Conservation (phyloP, 2,888 invertebrate genomes). For the Melanotus villosus region DNA sequence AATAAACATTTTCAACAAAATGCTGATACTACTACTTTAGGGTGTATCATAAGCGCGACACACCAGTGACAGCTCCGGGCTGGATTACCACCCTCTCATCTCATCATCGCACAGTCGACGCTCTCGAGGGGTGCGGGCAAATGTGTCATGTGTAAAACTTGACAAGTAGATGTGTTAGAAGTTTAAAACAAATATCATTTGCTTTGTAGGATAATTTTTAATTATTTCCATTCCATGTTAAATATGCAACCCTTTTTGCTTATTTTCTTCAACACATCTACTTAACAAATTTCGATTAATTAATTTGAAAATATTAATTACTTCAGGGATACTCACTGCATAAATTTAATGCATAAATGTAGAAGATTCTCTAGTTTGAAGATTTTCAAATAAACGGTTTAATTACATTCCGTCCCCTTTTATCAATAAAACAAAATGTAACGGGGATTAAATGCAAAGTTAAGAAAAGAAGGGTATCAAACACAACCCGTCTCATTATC, state of each 20-base stretch:
- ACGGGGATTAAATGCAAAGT: slow-evolving; percentile 39
- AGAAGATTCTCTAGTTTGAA: too few relatives aligned
- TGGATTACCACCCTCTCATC: slow-evolving; percentile 64
- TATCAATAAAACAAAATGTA: slow-evolving; percentile 41
- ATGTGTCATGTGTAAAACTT: slow-evolving; percentile 49
- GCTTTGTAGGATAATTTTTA: slow-evolving; percentile 12
- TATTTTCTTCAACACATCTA: too few relatives aligned
- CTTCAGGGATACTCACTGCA: too few relatives aligned
- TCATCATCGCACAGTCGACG: slow-evolving; percentile 56
- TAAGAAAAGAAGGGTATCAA: slow-evolving; percentile 62
- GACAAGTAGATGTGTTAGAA: slow-evolving; percentile 54
- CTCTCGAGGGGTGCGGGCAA: slow-evolving; percentile 53
- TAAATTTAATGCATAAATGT: too few relatives aligned
- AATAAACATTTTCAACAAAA: slow-evolving; percentile 26
- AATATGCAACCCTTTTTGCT: not conserved
- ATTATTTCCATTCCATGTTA: not conserved
- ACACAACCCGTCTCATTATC: slow-evolving; percentile 68
- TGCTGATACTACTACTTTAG: slow-evolving; percentile 29
- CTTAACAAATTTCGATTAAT: too few relatives aligned
- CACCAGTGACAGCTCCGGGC: slow-evolving; percentile 56
- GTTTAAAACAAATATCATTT: slow-evolving; percentile 44
- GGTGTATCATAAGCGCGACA: slow-evolving; percentile 37
- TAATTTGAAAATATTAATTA: too few relatives aligned
- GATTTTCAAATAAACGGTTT: slow-evolving; percentile 9
- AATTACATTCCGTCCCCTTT: slow-evolving; percentile 33